phyloP scores from a whole-genome alignment of 2,888 invertebrate genomes.

The Calameuta filiformis region DNA sequence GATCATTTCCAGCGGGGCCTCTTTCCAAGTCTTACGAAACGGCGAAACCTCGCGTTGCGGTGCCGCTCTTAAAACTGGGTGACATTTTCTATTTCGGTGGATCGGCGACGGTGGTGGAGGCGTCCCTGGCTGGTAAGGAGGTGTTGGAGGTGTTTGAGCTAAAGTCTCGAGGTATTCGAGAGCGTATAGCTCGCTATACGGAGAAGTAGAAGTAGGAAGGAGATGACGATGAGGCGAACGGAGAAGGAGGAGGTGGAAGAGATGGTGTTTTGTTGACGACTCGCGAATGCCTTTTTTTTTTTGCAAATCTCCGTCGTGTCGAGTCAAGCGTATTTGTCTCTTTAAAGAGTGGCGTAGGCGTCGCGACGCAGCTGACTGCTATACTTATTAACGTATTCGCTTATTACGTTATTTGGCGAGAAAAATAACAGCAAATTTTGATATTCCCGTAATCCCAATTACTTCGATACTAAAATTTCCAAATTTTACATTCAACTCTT shows the following conservation, averaged over 20 bases:
- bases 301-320: slow-evolving; percentile 16
- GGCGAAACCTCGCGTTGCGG: slow-evolving; percentile 15
- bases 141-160: not conserved
- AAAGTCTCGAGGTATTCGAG: not conserved
- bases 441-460: not conserved
- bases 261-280: slow-evolving; percentile 41
- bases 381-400: slow-evolving; percentile 16
- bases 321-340: slow-evolving; percentile 17
- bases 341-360: slow-evolving; percentile 23
- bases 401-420: slow-evolving; percentile 12
- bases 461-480: not conserved
- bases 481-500: not conserved
- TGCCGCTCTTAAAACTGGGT: slow-evolving; percentile 28
- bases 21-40: slow-evolving; percentile 6
- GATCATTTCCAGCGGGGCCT: not conserved
- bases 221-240: slow-evolving; percentile 8
- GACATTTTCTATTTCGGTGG: slow-evolving; percentile 41
- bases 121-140: not conserved
- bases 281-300: slow-evolving; percentile 28
- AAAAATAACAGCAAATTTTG: not conserved
- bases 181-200: not conserved
- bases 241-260: slow-evolving; percentile 11
- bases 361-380: slow-evolving; percentile 18
- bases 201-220: not conserved
- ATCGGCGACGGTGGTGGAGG: slow-evolving; percentile 1